A percentile compares a stretch with the other conserved stretches of the same genome.
These are phyloP conservation scores for Dusona sp. DNA, from an alignment of 2,888 invertebrate genomes.

Conservation along the genomic window DNA sequence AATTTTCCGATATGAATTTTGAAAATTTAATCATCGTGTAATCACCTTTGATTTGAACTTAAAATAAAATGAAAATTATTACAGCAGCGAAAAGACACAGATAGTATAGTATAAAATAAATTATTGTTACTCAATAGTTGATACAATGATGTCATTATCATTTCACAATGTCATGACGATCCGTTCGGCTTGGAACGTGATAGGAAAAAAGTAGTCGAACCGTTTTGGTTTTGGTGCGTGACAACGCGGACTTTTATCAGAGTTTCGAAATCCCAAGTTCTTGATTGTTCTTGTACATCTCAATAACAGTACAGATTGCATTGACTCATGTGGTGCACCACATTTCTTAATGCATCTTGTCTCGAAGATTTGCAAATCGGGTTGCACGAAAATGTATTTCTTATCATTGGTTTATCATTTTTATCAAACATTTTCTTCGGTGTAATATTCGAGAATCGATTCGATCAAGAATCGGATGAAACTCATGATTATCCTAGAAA, in stretches of 20 bases:
- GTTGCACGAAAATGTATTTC: neutral
- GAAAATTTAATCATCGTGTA: neutral
- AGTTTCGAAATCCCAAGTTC: slow-evolving; percentile 23
- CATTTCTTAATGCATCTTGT: neutral
- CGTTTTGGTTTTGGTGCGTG: slow-evolving; percentile 7
- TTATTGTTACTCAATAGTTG: slow-evolving; percentile 15
- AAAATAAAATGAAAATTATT: neutral
- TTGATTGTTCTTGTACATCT: too few species aligned
- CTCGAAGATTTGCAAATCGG: neutral
- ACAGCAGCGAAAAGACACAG: neutral
- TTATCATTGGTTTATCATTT: neutral
- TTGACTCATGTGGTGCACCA: neutral
- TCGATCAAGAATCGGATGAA: slow-evolving; percentile 28
- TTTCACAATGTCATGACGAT: neutral
- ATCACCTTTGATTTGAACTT: neutral
- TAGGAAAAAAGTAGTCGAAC: slow-evolving; percentile 32
- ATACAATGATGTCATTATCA: neutral
- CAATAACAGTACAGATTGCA: neutral
- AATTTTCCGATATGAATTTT: neutral
- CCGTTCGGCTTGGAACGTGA: slow-evolving; percentile 34
- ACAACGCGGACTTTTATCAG: neutral
- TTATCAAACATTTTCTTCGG: neutral
- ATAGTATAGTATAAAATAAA: slow-evolving; percentile 6
- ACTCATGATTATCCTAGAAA: slow-evolving; percentile 24
- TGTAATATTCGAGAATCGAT: slow-evolving; percentile 28